Evolutionary conservation across 1,140 invertebrate species (phyloP), one percentile per base, ranked within the genome.

Genomic region (Alviniconcha marisindica): DNA sequence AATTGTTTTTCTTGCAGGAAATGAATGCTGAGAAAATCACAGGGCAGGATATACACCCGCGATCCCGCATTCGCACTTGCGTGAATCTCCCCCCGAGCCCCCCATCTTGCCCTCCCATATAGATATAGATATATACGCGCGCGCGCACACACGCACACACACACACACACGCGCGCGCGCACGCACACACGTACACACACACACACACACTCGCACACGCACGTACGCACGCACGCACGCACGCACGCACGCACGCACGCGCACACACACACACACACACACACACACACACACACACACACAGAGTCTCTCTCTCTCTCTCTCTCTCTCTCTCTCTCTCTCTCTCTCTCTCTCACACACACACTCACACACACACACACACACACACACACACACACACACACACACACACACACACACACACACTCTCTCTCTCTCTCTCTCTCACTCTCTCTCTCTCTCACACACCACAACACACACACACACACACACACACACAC

Each of bases 131-230:
- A 21, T 18, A 21, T n/a, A 24, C 56, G 28, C 4, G 14, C 24
- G n/a, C 4, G 56, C 24, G n/a, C 56, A 60, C 24, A n/a, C 24
- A 60, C 24, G 21, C 48, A 21, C 48, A 60, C 56, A 60, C 24
- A 7, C 56, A 60, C 56, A 60, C 1, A 60, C 48, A 60, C 56
- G 28, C 56, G 28, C 1, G 0, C 1, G 28, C 56, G 28, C 56
- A 60, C 56, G 28, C 56, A 60, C 56, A 60, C 56, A 60, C 56
- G 28, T n/a, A 60, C 56, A 60, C 56, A 60, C 56, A 60, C 56
- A 7, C 21, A 24, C 7, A 60, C 21, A 60, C 56, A 24, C 56
- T 24, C 24, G 7, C 21, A 66, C 18, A 33, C 21, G 31, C 60
- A 66, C 15, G 18, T 31, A 33, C 18, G 60, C 18, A 15, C 60